Base-by-base conservation (phyloP, 2,888 invertebrate species). In the Halocaridina rubra region DNA sequence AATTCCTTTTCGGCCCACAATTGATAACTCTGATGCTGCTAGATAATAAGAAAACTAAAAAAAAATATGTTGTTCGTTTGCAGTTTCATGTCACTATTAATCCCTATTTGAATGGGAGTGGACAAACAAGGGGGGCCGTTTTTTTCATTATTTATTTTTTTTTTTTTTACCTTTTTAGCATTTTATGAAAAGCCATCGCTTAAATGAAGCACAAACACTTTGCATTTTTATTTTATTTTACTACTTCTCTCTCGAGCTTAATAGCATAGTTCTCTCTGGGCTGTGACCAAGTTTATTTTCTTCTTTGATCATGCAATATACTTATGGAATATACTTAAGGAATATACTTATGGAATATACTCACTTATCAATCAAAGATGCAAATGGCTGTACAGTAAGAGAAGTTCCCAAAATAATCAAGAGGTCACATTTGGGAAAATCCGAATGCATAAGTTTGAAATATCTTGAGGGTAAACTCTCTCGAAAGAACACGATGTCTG, bases 401-500 rank as follows among this genome's bases (percentile, higher is more conserved):
- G 98, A 98, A 0, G 98, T 98, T 0, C 98, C 98, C 94, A 99
- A 95, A 30, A 99, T 95, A 81, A 99, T 96, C 29, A 99, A 93
- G 89, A 98, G 92, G 91, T 98, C 98, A 90, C 98, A 98, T 82
- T 94, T 92, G 61, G 93, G 92, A 90, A 98, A 96, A 91, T 98
- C 98, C 89, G 92, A 91, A 27, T 93, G 92, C 10, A 95, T 92
- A 88, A 94, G 93, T 5, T 91, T 90, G 89, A 95, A 94, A 90
- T 98, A 98, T 88, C 94, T 92, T 0, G 92, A 92, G 0, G 98
- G 98, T 19, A 98, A 92, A 90, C 93, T 93, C 92, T 98, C 98
- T 0, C 98, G 98, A 91, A 98, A 99, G 92, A 99, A 98, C 16
- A 98, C 95, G 89, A 99, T 97, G 90, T 98, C 98, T 8, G 98